Percentiles rank a stretch among this genome's conserved stretches.
phyloP scores from a whole-genome alignment of 2,113 vertebrate species.

The Periophthalmus modestus region DNA sequence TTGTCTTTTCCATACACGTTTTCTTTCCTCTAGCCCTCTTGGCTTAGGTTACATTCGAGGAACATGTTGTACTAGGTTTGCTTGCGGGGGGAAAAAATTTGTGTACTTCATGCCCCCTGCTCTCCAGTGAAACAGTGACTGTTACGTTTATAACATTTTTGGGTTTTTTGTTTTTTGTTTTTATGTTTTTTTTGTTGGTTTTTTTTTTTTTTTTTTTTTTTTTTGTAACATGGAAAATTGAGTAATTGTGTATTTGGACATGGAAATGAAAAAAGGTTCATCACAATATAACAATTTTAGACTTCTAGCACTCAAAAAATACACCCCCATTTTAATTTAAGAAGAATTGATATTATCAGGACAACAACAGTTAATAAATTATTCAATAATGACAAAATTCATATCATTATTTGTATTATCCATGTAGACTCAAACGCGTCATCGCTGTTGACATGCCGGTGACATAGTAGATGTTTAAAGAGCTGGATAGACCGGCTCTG shows the following conservation, averaged over 20 bases:
- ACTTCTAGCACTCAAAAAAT: neutral
- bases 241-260: too few species aligned
- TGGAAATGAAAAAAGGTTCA: neutral
- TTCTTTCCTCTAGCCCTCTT: neutral
- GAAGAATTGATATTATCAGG: neutral
- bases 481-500: conserved; percentile 13
- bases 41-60: neutral
- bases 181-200: too few species aligned
- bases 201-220: too few species aligned
- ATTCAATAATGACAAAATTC: neutral
- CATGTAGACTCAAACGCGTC: conserved; percentile 35
- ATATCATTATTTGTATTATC: neutral
- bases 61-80: neutral
- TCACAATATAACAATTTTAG: neutral
- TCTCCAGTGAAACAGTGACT: too few species aligned
- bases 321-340: neutral
- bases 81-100: too few species aligned
- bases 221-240: neutral
- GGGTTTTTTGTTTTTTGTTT: too few species aligned
- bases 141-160: neutral
- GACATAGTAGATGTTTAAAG: conserved; percentile 35
- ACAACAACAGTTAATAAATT: neutral
- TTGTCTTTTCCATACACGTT: neutral
- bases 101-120: too few species aligned
- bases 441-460: neutral